Base-by-base conservation (phyloP, 2,888 invertebrate genomes). In the Plebejus melissa region DNA sequence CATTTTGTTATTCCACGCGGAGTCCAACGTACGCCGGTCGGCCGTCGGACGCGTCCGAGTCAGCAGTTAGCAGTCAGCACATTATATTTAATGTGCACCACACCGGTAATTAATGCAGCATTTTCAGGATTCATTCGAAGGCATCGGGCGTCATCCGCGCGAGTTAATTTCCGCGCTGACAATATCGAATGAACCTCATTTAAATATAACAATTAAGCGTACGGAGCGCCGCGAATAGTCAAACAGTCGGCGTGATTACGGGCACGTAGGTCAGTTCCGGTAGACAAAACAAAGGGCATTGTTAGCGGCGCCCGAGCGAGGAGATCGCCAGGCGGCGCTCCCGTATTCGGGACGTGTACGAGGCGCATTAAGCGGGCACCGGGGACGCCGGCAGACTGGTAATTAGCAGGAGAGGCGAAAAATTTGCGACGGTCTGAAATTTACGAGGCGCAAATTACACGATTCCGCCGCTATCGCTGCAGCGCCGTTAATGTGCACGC, bases 381-480 rank as follows among this genome's bases (percentile, higher is more conserved):
- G 85, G 88, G 91, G 91, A 90, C 90, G 90, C 85, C 86, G 86
- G 85, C 85, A 86, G 90, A 90, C 90, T 92, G 88, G 91, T 93
- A 93, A 93, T 93, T 93, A 93, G 93, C 88, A 86, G 85, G 88
- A 88, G 89, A 90, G 87, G 89, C 91, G 91, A 93, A 93, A 93
- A 93, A 93, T 91, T 92, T 92, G 93, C 91, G 90, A 93, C 90
- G 86, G 90, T 87, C 91, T 88, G 89, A 92, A 93, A 93, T 93
- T 93, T 93, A 93, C 93, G 93, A 92, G 90, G 93, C 89, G 92
- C 90, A 93, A 93, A 93, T 93, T 93, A 91, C 91, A 90, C 89
- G 87, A 92, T 88, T 89, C 87, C 85, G 86, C 83, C 88, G 90
- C 90, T 93, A 93, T 91, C 91, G 91, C 86, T 89, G 88, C 90